Evolutionary conservation across 1,140 invertebrate species (phyloP).

Genomic region (Camponotus floridanus): DNA sequence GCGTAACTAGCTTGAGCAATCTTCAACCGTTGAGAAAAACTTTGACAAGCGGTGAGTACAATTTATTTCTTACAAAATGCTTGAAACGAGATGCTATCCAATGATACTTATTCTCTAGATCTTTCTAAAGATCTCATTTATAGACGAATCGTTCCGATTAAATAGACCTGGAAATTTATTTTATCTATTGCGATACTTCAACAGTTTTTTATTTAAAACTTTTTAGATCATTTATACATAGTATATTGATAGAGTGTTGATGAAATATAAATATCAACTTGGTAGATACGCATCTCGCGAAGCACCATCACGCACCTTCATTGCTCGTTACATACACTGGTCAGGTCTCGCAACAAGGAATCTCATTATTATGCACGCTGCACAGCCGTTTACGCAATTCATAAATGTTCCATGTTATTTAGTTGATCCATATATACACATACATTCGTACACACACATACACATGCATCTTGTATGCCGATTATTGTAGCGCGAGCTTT

Average conservation of each 20-base stretch:
- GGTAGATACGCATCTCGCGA: constrained; percentile 75
- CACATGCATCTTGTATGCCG: constrained; percentile 82
- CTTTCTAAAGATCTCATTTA: not conserved
- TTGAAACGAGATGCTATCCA: constrained; percentile 72
- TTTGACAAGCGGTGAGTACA: constrained; percentile 91
- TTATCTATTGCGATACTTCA: constrained; percentile 30
- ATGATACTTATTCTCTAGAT: not conserved
- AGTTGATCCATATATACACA: constrained; percentile 76
- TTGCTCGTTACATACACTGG: constrained; percentile 81
- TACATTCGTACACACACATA: constrained; percentile 49
- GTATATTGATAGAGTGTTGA: constrained; percentile 31
- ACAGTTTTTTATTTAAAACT: constrained; percentile 31
- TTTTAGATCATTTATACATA: constrained; percentile 17
- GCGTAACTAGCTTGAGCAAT: constrained; percentile 96
- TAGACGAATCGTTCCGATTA: constrained; percentile 10
- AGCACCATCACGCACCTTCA: constrained; percentile 77
- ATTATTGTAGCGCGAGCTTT: constrained; percentile 79
- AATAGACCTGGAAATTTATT: constrained; percentile 7
- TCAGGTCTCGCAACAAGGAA: constrained; percentile 77
- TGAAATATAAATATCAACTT: constrained; percentile 20
- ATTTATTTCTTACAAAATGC: constrained; percentile 64
- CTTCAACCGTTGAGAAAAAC: constrained; percentile 94
- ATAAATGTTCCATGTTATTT: constrained; percentile 85
- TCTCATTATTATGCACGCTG: constrained; percentile 85
- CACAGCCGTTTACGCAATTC: constrained; percentile 85